phyloP scores from a whole-genome alignment of 1,140 invertebrate species.

The Ceratosolen solmsi region DNA sequence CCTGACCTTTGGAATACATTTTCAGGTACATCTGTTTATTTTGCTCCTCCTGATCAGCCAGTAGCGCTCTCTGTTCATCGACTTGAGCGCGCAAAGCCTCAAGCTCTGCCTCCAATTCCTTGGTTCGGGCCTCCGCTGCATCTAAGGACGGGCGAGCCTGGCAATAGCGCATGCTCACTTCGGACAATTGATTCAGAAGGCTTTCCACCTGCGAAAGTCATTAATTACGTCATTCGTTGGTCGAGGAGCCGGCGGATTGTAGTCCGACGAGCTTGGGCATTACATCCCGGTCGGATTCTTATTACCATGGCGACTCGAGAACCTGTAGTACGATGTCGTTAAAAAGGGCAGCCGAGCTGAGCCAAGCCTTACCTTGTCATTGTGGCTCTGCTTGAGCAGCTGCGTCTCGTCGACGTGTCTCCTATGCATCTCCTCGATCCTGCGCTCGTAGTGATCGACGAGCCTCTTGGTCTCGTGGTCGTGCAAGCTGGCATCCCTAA shows the following conservation, averaged over 20 bases:
- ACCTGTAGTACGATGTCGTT: too few relatives aligned
- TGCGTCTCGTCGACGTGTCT: constrained; percentile 81
- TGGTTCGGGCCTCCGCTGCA: constrained; percentile 79
- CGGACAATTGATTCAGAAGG: constrained; percentile 83
- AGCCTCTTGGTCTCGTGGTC: constrained; percentile 75
- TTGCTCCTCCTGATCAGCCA: constrained; percentile 81
- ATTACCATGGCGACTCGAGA: too few relatives aligned
- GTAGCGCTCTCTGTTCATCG: constrained; percentile 65
- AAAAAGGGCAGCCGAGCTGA: too few relatives aligned
- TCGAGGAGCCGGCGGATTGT: not conserved
- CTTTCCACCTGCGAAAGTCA: constrained; percentile 74
- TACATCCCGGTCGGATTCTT: too few relatives aligned
- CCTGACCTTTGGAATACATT: constrained; percentile 87
- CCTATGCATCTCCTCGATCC: constrained; percentile 82
- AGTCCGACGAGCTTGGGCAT: too few relatives aligned
- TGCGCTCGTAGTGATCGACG: constrained; percentile 81
- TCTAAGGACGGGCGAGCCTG: constrained; percentile 73
- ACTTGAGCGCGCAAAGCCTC: constrained; percentile 80
- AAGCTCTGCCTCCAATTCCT: constrained; percentile 79
- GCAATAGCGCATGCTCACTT: constrained; percentile 84
- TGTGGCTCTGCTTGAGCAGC: constrained; percentile 83
- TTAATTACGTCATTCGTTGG: not conserved
- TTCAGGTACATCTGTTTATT: constrained; percentile 85
- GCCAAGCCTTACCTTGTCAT: constrained; percentile 78
- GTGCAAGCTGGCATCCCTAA: not conserved